phyloP scores from a whole-genome alignment of 2,797 vertebrate species.

The Peromyscus attwateri region DNA sequence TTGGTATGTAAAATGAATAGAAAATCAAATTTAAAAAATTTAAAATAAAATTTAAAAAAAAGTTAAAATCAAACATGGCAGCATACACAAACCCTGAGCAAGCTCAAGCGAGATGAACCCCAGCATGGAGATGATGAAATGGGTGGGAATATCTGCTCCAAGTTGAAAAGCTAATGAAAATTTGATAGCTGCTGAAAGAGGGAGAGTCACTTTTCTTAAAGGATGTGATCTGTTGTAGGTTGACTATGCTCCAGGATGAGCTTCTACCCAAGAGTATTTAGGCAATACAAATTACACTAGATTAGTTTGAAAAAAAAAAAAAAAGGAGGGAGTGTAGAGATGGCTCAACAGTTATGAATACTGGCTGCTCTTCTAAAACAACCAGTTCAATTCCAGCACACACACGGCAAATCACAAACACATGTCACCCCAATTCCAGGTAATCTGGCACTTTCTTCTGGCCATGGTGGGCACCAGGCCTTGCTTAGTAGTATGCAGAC shows the following conservation, averaged over 20 bases:
- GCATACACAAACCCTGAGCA: background rate
- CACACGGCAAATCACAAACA: background rate
- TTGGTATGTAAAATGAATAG: too few relatives aligned
- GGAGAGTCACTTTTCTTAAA: background rate
- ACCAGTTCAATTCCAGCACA: background rate
- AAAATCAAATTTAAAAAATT: too few relatives aligned
- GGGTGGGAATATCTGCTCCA: background rate
- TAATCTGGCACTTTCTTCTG: background rate
- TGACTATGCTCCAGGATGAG: background rate
- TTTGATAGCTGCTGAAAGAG: background rate
- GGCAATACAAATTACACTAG: background rate
- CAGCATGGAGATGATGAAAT: background rate
- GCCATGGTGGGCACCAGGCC: too few relatives aligned
- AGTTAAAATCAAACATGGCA: background rate
- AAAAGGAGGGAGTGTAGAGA: background rate
- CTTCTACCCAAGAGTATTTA: background rate
- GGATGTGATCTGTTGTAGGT: background rate
- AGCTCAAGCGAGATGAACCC: background rate
- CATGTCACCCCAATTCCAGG: background rate
- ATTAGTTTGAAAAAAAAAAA: background rate
- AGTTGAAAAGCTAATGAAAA: background rate
- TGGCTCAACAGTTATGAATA: background rate
- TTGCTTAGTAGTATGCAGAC: background rate
- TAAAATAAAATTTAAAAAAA: too few relatives aligned
- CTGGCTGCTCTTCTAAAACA: background rate